phyloP scores from a whole-genome alignment of 2,888 invertebrate genomes.

The Chloromyia formosa region DNA sequence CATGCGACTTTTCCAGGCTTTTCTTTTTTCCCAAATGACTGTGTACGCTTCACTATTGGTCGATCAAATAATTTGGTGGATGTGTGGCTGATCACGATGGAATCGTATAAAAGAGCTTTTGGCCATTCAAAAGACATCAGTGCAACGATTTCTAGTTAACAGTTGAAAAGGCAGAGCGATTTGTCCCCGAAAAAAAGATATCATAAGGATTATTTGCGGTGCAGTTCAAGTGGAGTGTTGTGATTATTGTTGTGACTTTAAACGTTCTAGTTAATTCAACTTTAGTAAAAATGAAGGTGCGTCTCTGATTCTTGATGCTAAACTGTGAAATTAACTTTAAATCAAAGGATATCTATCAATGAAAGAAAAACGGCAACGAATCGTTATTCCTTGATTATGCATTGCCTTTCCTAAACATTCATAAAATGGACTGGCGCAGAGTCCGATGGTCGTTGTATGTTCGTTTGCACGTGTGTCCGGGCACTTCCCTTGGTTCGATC shows the following conservation, averaged over 20 bases:
- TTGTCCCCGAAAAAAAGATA: constrained; percentile 3
- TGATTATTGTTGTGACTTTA: constrained; percentile 5
- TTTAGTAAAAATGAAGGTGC: constrained; percentile 32
- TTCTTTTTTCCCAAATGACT: constrained; percentile 9
- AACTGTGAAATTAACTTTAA: not conserved
- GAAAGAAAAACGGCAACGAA: no score
- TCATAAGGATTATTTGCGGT: no score
- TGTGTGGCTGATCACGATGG: constrained; percentile 22
- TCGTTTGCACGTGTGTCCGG: no score
- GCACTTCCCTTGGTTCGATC: no score
- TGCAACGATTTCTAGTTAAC: constrained; percentile 62
- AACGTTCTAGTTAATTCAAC: not conserved
- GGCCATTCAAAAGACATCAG: constrained; percentile 64
- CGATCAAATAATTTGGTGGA: constrained; percentile 39
- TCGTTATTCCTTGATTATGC: no score
- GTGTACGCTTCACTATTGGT: constrained; percentile 30
- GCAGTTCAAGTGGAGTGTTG: constrained; percentile 20
- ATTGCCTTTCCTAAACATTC: no score
- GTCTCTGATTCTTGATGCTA: not conserved
- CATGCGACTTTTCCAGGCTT: constrained; percentile 16
- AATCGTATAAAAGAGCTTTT: constrained; percentile 64
- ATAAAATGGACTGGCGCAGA: no score
- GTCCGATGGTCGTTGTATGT: no score
- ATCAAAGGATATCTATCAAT: no score
- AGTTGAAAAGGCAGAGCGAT: constrained; percentile 54